A percentile compares a stretch with the other conserved stretches of the same genome.
phyloP scores from a whole-genome alignment of 1,140 invertebrate genomes.

The Daktulosphaira vitifoliae region DNA sequence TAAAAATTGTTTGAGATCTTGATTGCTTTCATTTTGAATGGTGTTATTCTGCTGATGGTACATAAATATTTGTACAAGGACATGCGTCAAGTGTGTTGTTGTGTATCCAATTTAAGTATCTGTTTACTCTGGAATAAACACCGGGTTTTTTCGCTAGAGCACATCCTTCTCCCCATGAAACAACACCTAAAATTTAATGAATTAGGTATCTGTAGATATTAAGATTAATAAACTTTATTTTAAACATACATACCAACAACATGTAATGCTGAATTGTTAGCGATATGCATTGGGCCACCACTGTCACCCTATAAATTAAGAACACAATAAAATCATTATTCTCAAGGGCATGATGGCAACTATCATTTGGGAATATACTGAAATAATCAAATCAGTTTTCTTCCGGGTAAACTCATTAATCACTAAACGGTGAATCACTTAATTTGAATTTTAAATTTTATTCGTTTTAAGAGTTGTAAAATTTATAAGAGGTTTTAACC shows the following conservation, averaged over 20 bases:
- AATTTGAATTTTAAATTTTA: no score
- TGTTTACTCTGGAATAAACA: slow-evolving; percentile 72
- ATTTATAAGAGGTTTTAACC: no score
- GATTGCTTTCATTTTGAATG: no score
- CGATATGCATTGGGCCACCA: slow-evolving; percentile 55
- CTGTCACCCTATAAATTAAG: slow-evolving; percentile 51
- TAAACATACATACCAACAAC: slow-evolving; percentile 48
- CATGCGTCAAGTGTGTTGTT: slow-evolving; percentile 35
- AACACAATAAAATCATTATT: no score
- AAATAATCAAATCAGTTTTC: no score
- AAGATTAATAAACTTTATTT: no score
- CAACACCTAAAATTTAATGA: slow-evolving; percentile 39
- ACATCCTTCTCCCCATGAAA: slow-evolving; percentile 73
- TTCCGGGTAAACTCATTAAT: no score
- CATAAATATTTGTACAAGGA: slow-evolving; percentile 18
- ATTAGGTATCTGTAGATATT: neutral
- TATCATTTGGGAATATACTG: no score
- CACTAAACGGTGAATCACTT: no score
- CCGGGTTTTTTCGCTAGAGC: slow-evolving; percentile 68
- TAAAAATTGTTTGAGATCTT: no score
- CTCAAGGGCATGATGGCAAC: no score
- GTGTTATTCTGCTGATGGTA: neutral
- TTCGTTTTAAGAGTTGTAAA: no score
- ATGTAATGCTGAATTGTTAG: slow-evolving; percentile 44
- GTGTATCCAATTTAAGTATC: slow-evolving; percentile 57